Evolutionary conservation across 2,113 vertebrate genomes (phyloP), one percentile per base, ranked within the genome.

Genomic region (Callionymus lyra): DNA sequence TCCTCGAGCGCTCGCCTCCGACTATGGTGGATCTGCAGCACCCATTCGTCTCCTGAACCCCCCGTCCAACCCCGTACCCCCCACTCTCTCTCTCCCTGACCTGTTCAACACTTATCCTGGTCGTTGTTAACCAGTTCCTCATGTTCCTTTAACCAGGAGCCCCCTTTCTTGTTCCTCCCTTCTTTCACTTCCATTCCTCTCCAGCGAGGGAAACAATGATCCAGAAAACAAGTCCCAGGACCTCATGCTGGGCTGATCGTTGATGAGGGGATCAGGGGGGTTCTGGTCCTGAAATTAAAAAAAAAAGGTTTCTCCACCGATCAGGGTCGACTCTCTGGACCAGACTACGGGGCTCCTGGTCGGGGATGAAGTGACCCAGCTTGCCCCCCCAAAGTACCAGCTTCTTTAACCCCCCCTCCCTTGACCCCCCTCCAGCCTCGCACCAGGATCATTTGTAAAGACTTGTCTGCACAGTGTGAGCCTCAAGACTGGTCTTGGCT

Each of bases 191-290:
- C 54, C 71, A 68, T 51, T 72, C 63, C 69, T 69, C 61, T 59
- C 72, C 52, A 67, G 75, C 44, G 39, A 27, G 11, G 46, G 56
- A 49, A 72, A 85, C 77, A 86, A 81, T 82, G 74, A 82, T 78
- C 21, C 76, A 81, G 81, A 86, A 87, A 82, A 85, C 76, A 81
- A 85, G 80, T 82, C 82, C 73, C 74, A 77, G n/a, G 84, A 83
- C 84, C 79, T 79, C 87, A 88, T 87, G 86, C 87, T 87, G 87
- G 46, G 86, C 57, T 65, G 53, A 37, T 52, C 71, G 62, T 76
- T 56, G 68, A 67, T 68, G 73, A 77, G 65, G 79, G 75, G 70
- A 76, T 68, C 65, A 52, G 68, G 79, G 76, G 81, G 76, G 1
- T 6, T 12, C 34, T 27, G 21, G 21, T 27, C 21, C n/a, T n/a